A percentile compares a stretch with the other conserved stretches of the same genome.
These are phyloP conservation scores for Cricetomys ansorgei DNA, from an alignment of 2,113 vertebrate species.

Conservation along the genomic window DNA sequence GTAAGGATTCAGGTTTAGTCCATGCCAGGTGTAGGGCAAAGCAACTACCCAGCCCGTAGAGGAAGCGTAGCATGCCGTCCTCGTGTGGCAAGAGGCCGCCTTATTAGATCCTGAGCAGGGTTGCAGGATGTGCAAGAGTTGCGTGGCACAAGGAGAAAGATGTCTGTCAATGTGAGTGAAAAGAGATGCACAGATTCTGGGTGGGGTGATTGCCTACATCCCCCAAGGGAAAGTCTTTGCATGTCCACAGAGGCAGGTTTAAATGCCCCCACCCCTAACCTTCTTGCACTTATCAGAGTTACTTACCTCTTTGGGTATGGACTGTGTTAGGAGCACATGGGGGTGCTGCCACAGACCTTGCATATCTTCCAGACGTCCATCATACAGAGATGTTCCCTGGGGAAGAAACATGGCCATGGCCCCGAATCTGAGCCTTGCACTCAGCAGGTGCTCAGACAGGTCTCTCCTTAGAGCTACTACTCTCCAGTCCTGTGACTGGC, in stretches of 20 bases:
- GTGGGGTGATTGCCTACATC: not conserved
- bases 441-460: not conserved
- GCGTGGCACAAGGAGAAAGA: no score
- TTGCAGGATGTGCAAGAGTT: not conserved
- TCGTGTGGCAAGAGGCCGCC: not conserved
- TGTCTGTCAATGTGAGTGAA: not conserved
- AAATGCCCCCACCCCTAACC: not conserved
- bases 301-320: no score
- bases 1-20: not conserved
- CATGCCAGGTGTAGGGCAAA: not conserved
- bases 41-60: not conserved
- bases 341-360: not conserved
- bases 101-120: not conserved
- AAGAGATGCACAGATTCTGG: not conserved
- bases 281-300: no score
- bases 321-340: no score
- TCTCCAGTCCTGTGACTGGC: not conserved
- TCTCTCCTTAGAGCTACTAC: not conserved
- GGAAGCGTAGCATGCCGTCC: not conserved
- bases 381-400: not conserved
- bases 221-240: not conserved
- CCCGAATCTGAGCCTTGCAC: not conserved
- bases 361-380: not conserved
- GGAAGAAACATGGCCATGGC: not conserved
- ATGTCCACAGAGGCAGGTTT: not conserved